Evolutionary conservation across 2,888 invertebrate species (phyloP), one percentile per base, ranked within the genome.

Genomic region (Capitulum mitella): DNA sequence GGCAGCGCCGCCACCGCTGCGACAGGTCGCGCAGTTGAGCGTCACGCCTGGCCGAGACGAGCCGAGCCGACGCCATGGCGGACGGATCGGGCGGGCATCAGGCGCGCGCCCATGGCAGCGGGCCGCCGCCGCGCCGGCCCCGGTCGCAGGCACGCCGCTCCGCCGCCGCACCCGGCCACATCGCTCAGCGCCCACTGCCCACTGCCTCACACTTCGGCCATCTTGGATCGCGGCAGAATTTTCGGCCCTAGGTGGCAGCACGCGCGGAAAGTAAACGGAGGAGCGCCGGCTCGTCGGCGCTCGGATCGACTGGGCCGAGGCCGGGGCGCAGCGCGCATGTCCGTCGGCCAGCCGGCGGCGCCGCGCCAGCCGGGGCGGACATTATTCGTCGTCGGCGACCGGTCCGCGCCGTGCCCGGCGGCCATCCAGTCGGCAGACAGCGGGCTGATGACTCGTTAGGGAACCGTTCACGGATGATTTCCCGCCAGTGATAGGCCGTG

Each of bases 1-100:
- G 80, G 79, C 81, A 80, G 37, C 78, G 79, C 37, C 79, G 81
- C 81, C 81, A 81, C 75, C 79, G 79, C 77, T 80, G 80, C 43
- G 78, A 61, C 29, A 80, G 70, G 48, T 81, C 80, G n/a, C 79
- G 79, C 46, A 79, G 78, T 78, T 78, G 79, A 0, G 37, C 29
- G 70, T 70, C 70, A 70, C 37, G 22, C 22, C 70, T 16, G 37
- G 70, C 70, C 37, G 70, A 10, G 37, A 22, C 1, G 5, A 5
- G 43, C 70, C 37, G 26, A 22, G 22, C 22, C 26, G 70, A 19
- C 22, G 32, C 37, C 37, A 37, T 70, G 70, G 70, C 70, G 12
- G 54, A n/a, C 54, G n/a, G 54, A 5, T 5, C 22, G 22, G 19
- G 22, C 1, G 22, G 6, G 37, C 70, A 32, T 70, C 70, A 70